Base-by-base conservation (phyloP, 2,797 vertebrate genomes). In the Typhlichthys eigenmanni region DNA sequence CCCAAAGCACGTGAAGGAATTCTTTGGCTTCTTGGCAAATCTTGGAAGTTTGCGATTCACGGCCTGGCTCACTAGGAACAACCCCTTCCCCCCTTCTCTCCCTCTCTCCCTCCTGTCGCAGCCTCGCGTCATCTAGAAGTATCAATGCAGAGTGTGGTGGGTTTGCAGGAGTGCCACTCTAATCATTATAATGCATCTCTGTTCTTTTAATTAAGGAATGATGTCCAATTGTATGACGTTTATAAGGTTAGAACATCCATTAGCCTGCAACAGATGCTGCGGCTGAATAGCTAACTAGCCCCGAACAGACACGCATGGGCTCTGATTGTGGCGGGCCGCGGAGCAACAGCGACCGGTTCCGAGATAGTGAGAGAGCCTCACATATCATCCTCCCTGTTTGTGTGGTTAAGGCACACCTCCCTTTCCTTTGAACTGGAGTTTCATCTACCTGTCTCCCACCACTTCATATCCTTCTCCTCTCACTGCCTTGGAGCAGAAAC, bases 201-300 rank as follows among this genome's bases (percentile, higher is more conserved):
- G 91, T 93, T 92, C 92, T 92, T 93, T 93, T 92, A 94, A 93
- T 94, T 93, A 93, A 91, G 87, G 88, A 89, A 93, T 94, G 93
- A 93, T 93, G 91, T 93, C 90, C 92, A 93, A 93, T 93, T 94
- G 91, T 89, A 88, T 92, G 91, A 93, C 81, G 85, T 92, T 92
- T 92, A 93, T 92, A 91, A 92, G 93, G 92, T 93, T 93, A 91
- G 92, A 92, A 94, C 93, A 94, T 93, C 90, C 90, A 94, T 94
- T 94, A 93, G 92, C 90, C 89, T 80, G 86, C 90, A 91, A 92
- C 93, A 94, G 93, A 93, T 94, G 92, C 89, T 88, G 87, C 72
- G 78, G 87, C 86, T 87, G 89, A 91, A 92, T 85, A 87, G 88
- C 82, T 91, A 93, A 93, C 88, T 86, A 91, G 89, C 88, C 89